Evolutionary conservation across 2,888 invertebrate genomes (phyloP).

Genomic region (Mantis religiosa): DNA sequence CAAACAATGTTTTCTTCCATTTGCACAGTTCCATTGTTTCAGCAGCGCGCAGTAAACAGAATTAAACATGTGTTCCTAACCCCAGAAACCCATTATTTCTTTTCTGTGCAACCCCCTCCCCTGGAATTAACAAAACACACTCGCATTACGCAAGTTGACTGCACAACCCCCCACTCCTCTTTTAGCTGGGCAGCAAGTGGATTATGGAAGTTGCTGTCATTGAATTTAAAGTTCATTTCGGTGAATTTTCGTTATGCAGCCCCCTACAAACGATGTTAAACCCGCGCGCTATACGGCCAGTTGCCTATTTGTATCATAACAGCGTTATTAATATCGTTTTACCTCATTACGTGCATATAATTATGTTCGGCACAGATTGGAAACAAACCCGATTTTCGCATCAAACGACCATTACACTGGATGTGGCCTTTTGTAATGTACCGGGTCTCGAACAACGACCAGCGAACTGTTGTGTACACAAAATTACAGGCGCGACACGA

Average conservation of each 20-base stretch:
- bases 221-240: constrained; percentile 10
- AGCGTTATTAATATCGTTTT: constrained; percentile 1
- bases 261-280: background rate
- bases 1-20: background rate
- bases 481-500: too few relatives aligned
- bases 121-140: background rate
- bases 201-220: background rate
- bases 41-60: background rate
- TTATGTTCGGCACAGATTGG: constrained; percentile 14
- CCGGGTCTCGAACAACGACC: too few relatives aligned
- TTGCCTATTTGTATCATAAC: constrained; percentile 1
- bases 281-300: background rate
- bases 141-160: background rate
- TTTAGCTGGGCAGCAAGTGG: background rate
- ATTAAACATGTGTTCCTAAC: background rate
- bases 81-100: background rate
- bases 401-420: constrained; percentile 1
- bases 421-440: background rate
- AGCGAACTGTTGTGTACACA: too few relatives aligned
- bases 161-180: background rate
- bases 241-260: background rate
- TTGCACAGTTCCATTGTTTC: background rate
- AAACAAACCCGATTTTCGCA: constrained; percentile 17
- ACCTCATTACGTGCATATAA: constrained; percentile 15
- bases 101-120: background rate